A percentile compares a stretch with the other conserved stretches of the same genome.
These are phyloP conservation scores for Triplophysa siluroides DNA, from an alignment of 2,113 vertebrate species.

Conservation along the genomic window DNA sequence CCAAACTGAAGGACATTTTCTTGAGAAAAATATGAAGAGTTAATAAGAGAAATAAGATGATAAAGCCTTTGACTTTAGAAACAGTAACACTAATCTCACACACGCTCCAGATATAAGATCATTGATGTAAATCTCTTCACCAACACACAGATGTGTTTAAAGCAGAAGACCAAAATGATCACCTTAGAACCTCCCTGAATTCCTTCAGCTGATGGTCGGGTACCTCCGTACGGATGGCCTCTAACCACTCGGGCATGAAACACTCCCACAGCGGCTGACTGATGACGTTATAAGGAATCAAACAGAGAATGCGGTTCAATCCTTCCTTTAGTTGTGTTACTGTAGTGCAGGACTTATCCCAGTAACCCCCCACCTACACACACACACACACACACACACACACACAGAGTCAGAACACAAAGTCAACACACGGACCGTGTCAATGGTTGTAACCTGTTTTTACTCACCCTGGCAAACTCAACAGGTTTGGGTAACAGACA, in stretches of 20 bases:
- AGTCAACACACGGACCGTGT: background rate
- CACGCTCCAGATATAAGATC: background rate
- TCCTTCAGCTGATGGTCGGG: slow-evolving; percentile 94
- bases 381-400: slow-evolving; percentile 11
- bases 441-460: background rate
- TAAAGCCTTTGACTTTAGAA: too few species aligned
- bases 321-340: slow-evolving; percentile 97
- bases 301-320: slow-evolving; percentile 93
- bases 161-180: slow-evolving; percentile 33
- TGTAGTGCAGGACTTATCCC: slow-evolving; percentile 96
- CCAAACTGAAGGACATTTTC: background rate
- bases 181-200: slow-evolving; percentile 97
- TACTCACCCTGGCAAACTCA: slow-evolving; percentile 94
- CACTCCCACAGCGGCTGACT: slow-evolving; percentile 97
- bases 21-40: background rate
- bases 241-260: slow-evolving; percentile 97
- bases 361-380: slow-evolving; percentile 93
- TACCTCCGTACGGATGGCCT: slow-evolving; percentile 94
- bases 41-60: background rate
- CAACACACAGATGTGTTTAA: too few species aligned
- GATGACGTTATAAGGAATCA: slow-evolving; percentile 98
- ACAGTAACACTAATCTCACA: too few species aligned
- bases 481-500: slow-evolving; percentile 98
- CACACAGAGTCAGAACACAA: too few species aligned
- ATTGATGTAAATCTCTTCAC: background rate